Conservation (phyloP, 2,888 invertebrate species). For the Bombyx huttoni region DNA sequence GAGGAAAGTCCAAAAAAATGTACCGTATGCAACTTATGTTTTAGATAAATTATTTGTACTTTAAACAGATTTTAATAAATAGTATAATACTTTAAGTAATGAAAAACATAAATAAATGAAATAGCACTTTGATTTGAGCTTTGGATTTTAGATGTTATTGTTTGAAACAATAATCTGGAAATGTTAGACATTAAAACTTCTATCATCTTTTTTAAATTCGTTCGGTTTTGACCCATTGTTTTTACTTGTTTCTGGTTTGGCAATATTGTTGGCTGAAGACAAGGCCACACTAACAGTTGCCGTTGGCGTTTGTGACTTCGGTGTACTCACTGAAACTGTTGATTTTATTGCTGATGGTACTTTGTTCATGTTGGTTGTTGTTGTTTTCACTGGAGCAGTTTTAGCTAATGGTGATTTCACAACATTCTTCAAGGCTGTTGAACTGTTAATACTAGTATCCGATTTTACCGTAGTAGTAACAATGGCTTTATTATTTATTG, state of each 20-base stretch:
- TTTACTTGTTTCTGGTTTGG: constrained; percentile 11
- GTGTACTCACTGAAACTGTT: neutral
- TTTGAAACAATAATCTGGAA: constrained; percentile 7
- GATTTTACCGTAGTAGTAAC: neutral
- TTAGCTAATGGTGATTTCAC: neutral
- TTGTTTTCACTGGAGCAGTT: constrained; percentile 3
- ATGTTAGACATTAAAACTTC: constrained; percentile 28
- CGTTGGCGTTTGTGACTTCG: neutral
- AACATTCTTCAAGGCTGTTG: neutral
- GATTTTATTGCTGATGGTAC: constrained; percentile 1
- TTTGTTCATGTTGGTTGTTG: constrained; percentile 3
- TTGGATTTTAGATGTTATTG: constrained; percentile 15
- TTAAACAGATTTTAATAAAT: too few relatives aligned
- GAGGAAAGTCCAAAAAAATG: too few relatives aligned
- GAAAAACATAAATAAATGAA: constrained; percentile 16
- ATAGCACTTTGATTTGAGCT: constrained; percentile 39
- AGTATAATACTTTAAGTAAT: neutral
- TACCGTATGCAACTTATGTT: too few relatives aligned
- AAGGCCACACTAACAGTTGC: neutral
- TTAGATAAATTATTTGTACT: too few relatives aligned
- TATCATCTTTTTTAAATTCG: constrained; percentile 18
- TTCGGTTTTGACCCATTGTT: constrained; percentile 19
- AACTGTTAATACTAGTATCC: neutral
- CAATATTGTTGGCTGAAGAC: constrained; percentile 5
- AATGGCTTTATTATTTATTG: neutral